Conservation (phyloP, 2,888 invertebrate species). For the Lasiommata megera region DNA sequence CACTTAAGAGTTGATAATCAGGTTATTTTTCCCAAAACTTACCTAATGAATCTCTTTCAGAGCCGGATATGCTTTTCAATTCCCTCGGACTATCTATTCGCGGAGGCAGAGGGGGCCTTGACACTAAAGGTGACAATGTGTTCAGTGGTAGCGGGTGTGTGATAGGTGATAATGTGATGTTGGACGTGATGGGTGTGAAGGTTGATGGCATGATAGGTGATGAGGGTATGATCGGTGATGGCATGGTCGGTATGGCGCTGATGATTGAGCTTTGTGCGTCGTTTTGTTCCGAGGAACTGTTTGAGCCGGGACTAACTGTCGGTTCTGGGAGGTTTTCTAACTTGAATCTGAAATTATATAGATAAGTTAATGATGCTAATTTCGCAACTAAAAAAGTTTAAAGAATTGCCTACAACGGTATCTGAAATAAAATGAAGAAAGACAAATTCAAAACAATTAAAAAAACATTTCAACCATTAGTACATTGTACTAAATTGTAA, state of each 20-base stretch:
- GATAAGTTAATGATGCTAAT: no score
- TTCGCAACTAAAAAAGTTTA: no score
- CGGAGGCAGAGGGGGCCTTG: slow-evolving; percentile 65
- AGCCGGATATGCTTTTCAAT: slow-evolving; percentile 46
- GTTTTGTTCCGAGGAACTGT: slow-evolving; percentile 74
- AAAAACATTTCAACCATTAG: no score
- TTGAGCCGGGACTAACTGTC: slow-evolving; percentile 73
- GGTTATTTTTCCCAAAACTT: slow-evolving; percentile 29
- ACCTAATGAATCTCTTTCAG: slow-evolving; percentile 63
- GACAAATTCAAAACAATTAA: no score
- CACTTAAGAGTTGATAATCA: no score
- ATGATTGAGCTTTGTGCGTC: slow-evolving; percentile 73
- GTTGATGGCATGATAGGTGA: slow-evolving; percentile 41
- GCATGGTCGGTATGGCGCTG: slow-evolving; percentile 46
- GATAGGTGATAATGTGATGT: slow-evolving; percentile 33
- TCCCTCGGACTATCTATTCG: slow-evolving; percentile 60
- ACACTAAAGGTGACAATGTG: slow-evolving; percentile 53
- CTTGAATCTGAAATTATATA: slow-evolving; percentile 67
- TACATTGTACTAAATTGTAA: not conserved
- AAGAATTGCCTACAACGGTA: no score
- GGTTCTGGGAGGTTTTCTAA: slow-evolving; percentile 64
- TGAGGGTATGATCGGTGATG: slow-evolving; percentile 41
- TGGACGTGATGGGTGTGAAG: slow-evolving; percentile 29
- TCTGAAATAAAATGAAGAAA: no score
- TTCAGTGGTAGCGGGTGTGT: slow-evolving; percentile 24